Evolutionary conservation across 2,113 vertebrate species (phyloP).

Genomic region (Chlorocebus sabaeus): DNA sequence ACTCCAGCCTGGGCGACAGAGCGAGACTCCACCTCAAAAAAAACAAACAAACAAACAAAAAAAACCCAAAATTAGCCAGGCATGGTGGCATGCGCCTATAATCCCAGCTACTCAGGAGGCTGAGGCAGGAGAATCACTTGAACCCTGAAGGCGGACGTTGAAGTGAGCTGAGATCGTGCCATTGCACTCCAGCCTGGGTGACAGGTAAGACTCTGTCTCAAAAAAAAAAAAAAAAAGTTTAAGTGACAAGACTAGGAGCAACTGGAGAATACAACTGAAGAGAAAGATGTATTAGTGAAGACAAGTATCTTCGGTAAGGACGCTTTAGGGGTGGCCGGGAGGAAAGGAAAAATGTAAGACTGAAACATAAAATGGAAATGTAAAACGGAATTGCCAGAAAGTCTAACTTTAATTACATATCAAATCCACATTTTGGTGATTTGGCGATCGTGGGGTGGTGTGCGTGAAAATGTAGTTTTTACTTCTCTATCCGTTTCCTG

Average conservation of each 20-base stretch:
- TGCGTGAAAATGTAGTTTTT: background rate
- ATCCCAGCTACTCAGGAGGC: too few species aligned
- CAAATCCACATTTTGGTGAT: background rate
- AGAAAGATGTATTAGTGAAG: background rate
- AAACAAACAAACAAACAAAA: too few species aligned
- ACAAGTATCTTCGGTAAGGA: background rate
- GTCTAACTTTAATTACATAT: slow-evolving; percentile 14
- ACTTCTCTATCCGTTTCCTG: background rate
- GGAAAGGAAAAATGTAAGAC: background rate
- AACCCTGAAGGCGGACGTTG: too few species aligned
- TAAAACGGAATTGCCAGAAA: background rate
- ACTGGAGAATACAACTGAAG: background rate
- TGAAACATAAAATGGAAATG: background rate
- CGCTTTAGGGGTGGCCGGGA: background rate
- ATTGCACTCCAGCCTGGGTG: too few species aligned
- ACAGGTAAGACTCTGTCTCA: too few species aligned
- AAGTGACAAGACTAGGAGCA: background rate
- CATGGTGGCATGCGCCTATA: too few species aligned
- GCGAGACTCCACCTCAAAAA: too few species aligned
- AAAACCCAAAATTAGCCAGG: too few species aligned
- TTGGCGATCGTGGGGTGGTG: background rate
- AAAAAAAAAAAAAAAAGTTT: too few species aligned
- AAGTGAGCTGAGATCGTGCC: too few species aligned
- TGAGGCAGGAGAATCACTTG: too few species aligned
- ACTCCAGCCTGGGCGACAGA: too few species aligned